Percentiles rank a stretch among this genome's conserved stretches.
Conservation (phyloP, 2,113 vertebrate species). For the Pimephales promelas region DNA sequence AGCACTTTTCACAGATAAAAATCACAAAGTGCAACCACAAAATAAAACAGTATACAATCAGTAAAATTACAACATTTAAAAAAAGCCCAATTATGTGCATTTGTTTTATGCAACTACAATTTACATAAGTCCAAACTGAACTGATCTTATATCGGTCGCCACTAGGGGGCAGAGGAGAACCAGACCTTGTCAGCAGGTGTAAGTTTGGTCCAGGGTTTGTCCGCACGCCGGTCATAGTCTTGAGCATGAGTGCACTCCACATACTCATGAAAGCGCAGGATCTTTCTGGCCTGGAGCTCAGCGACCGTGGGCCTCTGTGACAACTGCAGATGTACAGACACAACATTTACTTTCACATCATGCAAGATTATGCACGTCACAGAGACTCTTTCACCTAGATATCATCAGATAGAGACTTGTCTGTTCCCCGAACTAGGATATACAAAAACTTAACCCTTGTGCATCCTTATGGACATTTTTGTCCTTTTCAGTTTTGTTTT, state of each 20-base stretch:
- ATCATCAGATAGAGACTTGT: no score
- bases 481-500: no score
- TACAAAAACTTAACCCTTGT: no score
- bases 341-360: not conserved
- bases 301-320: slow-evolving; percentile 96
- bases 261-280: slow-evolving; percentile 95
- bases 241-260: slow-evolving; percentile 93
- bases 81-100: no score
- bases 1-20: no score
- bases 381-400: no score
- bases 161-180: not conserved
- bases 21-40: no score
- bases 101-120: not conserved
- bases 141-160: not conserved
- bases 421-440: no score
- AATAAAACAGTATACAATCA: no score
- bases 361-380: not conserved
- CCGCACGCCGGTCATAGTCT: slow-evolving; percentile 93
- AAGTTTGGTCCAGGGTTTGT: slow-evolving; percentile 98
- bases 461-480: no score
- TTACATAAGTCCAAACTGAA: not conserved
- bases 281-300: slow-evolving; percentile 92
- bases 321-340: slow-evolving; percentile 73
- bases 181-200: slow-evolving; percentile 92
- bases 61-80: no score